phyloP scores from a whole-genome alignment of 2,113 vertebrate species.

The Hippolais icterina region DNA sequence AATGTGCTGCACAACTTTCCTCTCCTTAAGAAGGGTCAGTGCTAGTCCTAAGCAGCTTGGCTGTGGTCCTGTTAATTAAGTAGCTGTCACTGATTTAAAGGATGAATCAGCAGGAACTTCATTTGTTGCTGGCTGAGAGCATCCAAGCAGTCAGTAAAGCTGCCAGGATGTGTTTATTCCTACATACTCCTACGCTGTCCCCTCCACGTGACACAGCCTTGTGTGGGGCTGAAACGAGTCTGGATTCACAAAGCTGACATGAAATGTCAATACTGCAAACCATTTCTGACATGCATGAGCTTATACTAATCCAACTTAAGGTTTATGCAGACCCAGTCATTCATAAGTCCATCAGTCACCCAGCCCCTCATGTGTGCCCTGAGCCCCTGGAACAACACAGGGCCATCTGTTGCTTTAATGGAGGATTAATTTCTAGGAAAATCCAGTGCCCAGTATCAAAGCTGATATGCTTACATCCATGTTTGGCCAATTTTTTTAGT shows the following conservation, averaged over 20 bases:
- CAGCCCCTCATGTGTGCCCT: background rate
- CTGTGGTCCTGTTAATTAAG: conserved; percentile 37
- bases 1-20: background rate
- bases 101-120: conserved; percentile 40
- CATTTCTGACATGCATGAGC: conserved; percentile 14
- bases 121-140: background rate
- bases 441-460: background rate
- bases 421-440: conserved; percentile 69
- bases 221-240: background rate
- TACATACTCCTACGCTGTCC: background rate
- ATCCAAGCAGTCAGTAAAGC: conserved; percentile 3
- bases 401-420: conserved; percentile 58
- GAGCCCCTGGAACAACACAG: conserved; percentile 18
- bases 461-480: conserved; percentile 16
- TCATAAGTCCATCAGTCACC: conserved; percentile 39
- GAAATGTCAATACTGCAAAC: conserved; percentile 9
- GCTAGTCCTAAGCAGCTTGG: conserved; percentile 22
- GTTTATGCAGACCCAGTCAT: conserved; percentile 41
- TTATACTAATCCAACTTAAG: conserved; percentile 61
- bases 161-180: conserved; percentile 7
- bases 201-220: background rate
- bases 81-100: conserved; percentile 30
- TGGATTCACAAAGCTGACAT: background rate
- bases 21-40: conserved; percentile 18
- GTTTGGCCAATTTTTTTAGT: background rate